Conservation (phyloP, 2,888 invertebrate species). For the Troides oblongomaculatus region DNA sequence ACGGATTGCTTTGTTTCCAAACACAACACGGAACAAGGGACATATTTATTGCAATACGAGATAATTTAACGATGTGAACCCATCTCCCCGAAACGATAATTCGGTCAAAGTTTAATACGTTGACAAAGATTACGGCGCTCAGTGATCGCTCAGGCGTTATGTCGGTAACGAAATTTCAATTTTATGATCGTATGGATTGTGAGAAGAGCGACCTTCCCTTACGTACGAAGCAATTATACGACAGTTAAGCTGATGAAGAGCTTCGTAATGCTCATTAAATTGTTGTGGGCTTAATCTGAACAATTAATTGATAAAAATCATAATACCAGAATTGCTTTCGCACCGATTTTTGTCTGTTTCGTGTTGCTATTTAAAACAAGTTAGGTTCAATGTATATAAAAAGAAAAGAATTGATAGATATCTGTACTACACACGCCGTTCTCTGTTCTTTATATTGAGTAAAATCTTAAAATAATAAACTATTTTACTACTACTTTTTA, state of each 20-base stretch:
- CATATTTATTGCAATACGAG: conserved; percentile 76
- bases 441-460: too few relatives aligned
- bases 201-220: conserved; percentile 51
- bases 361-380: too few relatives aligned
- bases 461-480: too few relatives aligned
- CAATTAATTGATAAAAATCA: neutral
- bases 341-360: neutral
- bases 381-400: too few relatives aligned
- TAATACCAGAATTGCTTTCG: neutral
- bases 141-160: conserved; percentile 69
- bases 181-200: conserved; percentile 69
- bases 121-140: conserved; percentile 69
- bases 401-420: too few relatives aligned
- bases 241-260: conserved; percentile 53
- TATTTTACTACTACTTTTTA: too few relatives aligned
- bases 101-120: conserved; percentile 78
- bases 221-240: conserved; percentile 43
- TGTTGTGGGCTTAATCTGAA: conserved; percentile 20
- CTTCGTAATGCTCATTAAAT: conserved; percentile 32
- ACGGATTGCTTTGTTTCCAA: conserved; percentile 73
- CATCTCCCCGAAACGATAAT: conserved; percentile 59
- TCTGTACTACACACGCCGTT: too few relatives aligned
- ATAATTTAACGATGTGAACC: conserved; percentile 77
- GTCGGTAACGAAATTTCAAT: conserved; percentile 61
- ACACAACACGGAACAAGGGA: conserved; percentile 56